These are phyloP conservation scores for Pomatorhinus ruficollis DNA, from an alignment of 2,113 vertebrate genomes.

Conservation along the genomic window DNA sequence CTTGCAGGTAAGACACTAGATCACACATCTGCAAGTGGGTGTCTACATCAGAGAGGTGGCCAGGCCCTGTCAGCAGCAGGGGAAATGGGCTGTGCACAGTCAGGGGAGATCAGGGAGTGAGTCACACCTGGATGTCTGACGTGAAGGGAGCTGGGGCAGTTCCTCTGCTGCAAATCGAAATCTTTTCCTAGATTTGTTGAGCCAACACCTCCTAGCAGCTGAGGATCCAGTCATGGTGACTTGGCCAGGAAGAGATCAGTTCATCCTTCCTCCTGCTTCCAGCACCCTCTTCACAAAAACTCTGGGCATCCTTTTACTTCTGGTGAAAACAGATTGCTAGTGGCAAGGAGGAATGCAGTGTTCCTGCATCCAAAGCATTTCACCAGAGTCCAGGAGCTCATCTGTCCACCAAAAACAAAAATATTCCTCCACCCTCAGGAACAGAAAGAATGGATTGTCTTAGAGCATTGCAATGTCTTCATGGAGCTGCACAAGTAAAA, in stretches of 20 bases:
- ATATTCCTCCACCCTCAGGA: background rate
- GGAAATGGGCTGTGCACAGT: background rate
- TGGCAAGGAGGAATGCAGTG: background rate
- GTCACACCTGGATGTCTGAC: background rate
- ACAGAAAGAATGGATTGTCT: background rate
- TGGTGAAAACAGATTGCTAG: background rate
- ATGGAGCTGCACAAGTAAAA: background rate
- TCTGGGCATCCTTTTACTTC: background rate
- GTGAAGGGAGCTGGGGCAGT: background rate
- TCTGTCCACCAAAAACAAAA: background rate
- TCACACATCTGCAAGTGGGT: background rate
- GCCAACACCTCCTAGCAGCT: background rate
- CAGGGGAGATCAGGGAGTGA: background rate
- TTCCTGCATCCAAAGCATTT: background rate
- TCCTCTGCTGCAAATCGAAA: background rate
- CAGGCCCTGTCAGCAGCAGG: background rate
- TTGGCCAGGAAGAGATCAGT: background rate
- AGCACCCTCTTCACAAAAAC: background rate
- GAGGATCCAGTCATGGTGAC: background rate
- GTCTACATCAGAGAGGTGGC: background rate
- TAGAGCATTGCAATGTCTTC: background rate
- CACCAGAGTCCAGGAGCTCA: background rate
- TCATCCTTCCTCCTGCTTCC: background rate
- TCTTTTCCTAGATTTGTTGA: background rate
- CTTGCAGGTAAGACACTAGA: slow-evolving; percentile 1